Conservation (phyloP, 2,888 invertebrate genomes). For the Phytoseiulus persimilis region DNA sequence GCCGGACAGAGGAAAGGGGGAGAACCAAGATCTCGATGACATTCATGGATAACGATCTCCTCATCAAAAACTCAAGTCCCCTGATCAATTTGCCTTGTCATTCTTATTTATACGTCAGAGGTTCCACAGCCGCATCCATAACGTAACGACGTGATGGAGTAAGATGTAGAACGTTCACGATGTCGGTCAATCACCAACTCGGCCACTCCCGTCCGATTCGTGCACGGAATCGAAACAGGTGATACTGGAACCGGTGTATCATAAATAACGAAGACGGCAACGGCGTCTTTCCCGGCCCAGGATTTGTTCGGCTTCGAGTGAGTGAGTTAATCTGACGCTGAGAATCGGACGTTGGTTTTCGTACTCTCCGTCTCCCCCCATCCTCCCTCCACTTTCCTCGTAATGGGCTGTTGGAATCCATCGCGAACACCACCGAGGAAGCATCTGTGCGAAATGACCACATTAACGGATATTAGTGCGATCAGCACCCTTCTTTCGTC, state of each 20-base stretch:
- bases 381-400: no score
- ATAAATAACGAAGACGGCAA: background rate
- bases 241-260: background rate
- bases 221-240: background rate
- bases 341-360: background rate
- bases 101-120: no score
- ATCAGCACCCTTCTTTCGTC: background rate
- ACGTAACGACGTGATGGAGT: background rate
- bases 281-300: background rate
- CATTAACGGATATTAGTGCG: slow-evolving; percentile 34
- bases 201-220: no score
- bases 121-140: no score
- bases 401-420: background rate
- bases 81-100: no score
- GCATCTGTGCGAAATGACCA: slow-evolving; percentile 32
- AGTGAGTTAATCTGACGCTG: no score
- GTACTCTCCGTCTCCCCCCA: background rate
- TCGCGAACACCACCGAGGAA: background rate
- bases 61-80: no score
- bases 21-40: no score
- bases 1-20: no score
- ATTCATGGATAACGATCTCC: no score
- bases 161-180: background rate
- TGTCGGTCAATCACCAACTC: background rate
- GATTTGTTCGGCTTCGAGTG: background rate